Percentiles rank a stretch among this genome's conserved stretches.
Conservation (phyloP, 2,113 vertebrate genomes). For the Helogale parvula region DNA sequence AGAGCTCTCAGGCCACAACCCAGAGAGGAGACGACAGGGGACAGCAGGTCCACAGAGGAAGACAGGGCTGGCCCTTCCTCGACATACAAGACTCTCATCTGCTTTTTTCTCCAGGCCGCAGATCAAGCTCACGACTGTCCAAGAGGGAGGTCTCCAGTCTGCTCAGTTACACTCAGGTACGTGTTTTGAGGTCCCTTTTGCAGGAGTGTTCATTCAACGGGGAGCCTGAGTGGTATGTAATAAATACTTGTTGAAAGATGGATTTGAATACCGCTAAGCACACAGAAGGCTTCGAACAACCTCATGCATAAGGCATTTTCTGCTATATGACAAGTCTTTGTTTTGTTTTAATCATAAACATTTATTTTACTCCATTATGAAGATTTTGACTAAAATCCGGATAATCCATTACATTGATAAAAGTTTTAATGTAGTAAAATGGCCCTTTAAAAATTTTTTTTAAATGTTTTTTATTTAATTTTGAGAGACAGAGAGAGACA, state of each 20-base stretch:
- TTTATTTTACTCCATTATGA: background rate
- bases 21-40: background rate
- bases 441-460: background rate
- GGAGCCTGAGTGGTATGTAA: background rate
- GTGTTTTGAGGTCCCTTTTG: rapidly evolving
- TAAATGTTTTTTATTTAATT: too few species aligned
- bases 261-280: background rate
- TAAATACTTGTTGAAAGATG: background rate
- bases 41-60: background rate
- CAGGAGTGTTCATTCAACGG: background rate
- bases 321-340: background rate
- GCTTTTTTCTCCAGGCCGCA: slow-evolving; percentile 56
- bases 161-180: slow-evolving; percentile 76
- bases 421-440: background rate
- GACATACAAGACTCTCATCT: background rate
- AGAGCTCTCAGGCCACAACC: background rate
- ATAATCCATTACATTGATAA: background rate
- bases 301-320: background rate
- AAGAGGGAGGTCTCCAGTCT: slow-evolving; percentile 77
- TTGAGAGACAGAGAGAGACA: too few species aligned
- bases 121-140: slow-evolving; percentile 76
- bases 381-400: background rate
- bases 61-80: background rate
- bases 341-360: background rate
- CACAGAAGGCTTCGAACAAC: background rate